Conservation (phyloP, 2,113 vertebrate species). For the Rhineura floridana region DNA sequence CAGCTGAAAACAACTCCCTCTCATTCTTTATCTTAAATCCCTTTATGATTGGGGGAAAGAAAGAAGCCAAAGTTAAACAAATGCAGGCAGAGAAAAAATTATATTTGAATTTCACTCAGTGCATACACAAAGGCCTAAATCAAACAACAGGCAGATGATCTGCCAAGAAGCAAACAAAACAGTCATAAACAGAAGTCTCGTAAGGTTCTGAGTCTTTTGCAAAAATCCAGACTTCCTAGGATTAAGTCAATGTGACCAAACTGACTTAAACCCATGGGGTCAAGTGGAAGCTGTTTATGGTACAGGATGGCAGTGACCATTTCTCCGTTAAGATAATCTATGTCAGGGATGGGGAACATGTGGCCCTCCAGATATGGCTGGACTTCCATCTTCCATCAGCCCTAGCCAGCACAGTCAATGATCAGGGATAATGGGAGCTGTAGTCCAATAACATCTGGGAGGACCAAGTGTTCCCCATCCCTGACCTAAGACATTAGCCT, state of each 20-base stretch:
- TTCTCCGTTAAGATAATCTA: not conserved
- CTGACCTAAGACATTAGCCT: no score
- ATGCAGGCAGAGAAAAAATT: not conserved
- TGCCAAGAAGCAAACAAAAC: constrained; percentile 2
- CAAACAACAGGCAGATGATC: not conserved
- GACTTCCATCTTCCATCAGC: no score
- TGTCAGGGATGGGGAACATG: no score
- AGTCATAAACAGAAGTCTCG: not conserved
- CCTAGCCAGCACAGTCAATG: no score
- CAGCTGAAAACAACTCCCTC: not conserved
- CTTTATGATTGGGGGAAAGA: not conserved
- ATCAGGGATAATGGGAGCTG: no score
- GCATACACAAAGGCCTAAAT: not conserved
- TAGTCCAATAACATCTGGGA: no score
- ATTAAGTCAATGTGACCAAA: constrained; percentile 4
- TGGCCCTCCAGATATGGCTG: no score
- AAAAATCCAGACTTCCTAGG: not conserved
- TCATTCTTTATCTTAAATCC: constrained; percentile 19
- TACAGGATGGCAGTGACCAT: not conserved
- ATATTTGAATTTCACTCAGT: not conserved
- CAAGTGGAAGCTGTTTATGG: not conserved
- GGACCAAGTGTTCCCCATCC: no score
- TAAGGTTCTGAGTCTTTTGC: not conserved
- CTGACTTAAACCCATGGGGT: not conserved
- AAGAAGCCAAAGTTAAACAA: constrained; percentile 7